phyloP scores from a whole-genome alignment of 2,888 invertebrate species.

The Scotopteryx bipunctaria region DNA sequence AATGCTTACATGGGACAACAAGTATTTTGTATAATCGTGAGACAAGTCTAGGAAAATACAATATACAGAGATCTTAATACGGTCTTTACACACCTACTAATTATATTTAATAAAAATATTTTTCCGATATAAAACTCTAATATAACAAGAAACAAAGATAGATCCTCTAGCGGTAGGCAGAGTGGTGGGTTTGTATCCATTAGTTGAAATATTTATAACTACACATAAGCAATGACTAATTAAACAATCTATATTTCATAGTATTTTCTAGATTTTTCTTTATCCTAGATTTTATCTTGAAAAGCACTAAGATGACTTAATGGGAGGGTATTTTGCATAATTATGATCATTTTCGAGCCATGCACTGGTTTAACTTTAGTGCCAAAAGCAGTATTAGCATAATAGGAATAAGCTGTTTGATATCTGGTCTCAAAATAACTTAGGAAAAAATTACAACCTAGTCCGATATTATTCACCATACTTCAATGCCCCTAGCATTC shows the following conservation, averaged over 20 bases:
- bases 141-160: conserved; percentile 53
- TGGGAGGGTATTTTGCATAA: background rate
- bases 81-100: conserved; percentile 12
- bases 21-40: conserved; percentile 10
- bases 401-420: background rate
- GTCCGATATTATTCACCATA: conserved; percentile 18
- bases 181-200: conserved; percentile 57
- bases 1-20: conserved; percentile 31
- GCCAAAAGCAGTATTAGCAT: background rate
- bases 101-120: conserved; percentile 27
- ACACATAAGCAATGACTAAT: conserved; percentile 20
- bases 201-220: conserved; percentile 25
- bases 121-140: conserved; percentile 48
- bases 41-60: conserved; percentile 3
- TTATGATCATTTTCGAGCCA: background rate
- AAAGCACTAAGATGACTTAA: background rate
- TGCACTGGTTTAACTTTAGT: background rate
- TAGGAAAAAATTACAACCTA: conserved; percentile 18
- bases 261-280: background rate
- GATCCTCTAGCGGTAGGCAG: conserved; percentile 64
- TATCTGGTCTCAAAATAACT: conserved; percentile 9
- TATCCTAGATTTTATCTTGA: background rate
- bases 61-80: conserved; percentile 25
- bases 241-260: conserved; percentile 12
- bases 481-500: background rate